A percentile compares a stretch with the other conserved stretches of the same genome.
Evolutionary conservation across 2,113 vertebrate genomes (phyloP).

Genomic region (Actenoides hombroni): DNA sequence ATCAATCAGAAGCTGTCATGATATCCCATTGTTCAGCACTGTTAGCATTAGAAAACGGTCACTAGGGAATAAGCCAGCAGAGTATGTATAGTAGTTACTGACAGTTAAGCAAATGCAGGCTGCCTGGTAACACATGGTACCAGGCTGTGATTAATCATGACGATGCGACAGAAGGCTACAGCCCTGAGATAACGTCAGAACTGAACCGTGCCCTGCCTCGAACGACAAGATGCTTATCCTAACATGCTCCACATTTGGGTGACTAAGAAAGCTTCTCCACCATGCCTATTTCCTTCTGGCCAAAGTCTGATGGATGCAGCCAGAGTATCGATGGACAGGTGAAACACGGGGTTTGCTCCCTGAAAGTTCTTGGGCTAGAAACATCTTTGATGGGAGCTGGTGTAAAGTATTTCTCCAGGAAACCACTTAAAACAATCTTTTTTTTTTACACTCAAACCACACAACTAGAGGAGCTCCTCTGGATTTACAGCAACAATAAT

Average conservation of each 20-base stretch:
- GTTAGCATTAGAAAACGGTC: constrained; percentile 46
- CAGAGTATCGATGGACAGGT: accelerated
- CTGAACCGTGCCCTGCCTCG: constrained; percentile 39
- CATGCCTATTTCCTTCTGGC: neutral
- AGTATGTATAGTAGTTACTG: neutral
- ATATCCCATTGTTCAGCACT: constrained; percentile 42
- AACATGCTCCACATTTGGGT: neutral
- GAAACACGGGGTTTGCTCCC: accelerated
- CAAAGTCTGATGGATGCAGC: neutral
- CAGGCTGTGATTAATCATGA: constrained; percentile 57
- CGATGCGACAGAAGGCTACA: constrained; percentile 32
- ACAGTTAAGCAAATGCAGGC: constrained; percentile 38
- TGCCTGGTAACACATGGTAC: constrained; percentile 57
- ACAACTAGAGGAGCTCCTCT: neutral
- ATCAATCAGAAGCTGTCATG: constrained; percentile 25
- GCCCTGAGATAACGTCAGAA: constrained; percentile 4
- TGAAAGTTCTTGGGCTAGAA: neutral
- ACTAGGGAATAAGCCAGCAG: constrained; percentile 24
- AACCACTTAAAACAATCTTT: neutral
- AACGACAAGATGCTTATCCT: constrained; percentile 12
- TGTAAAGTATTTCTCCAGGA: neutral
- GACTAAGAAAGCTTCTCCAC: neutral
- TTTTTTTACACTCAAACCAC: neutral
- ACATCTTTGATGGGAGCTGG: neutral
- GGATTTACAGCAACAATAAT: neutral